These are phyloP conservation scores for Cataglyphis livida DNA, from an alignment of 2,888 invertebrate genomes.

Conservation along the genomic window DNA sequence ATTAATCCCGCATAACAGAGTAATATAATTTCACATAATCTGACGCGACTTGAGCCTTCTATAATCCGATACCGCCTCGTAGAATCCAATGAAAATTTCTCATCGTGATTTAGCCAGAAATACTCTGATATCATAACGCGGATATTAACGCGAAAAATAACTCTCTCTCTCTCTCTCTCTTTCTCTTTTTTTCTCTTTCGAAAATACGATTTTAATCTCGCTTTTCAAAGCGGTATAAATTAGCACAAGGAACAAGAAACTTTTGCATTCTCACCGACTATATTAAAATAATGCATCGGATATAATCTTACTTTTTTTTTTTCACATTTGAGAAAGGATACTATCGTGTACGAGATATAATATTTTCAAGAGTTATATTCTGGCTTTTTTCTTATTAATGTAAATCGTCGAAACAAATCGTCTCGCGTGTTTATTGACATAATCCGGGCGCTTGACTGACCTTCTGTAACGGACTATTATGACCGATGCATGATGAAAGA, in stretches of 20 bases:
- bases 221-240: slow-evolving; percentile 23
- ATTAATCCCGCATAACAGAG: slow-evolving; percentile 62
- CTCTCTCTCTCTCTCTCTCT: background rate
- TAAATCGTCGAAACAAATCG: background rate
- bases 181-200: background rate
- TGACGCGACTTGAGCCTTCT: slow-evolving; percentile 52
- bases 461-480: slow-evolving; percentile 16
- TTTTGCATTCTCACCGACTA: background rate
- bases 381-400: background rate
- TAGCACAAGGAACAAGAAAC: slow-evolving; percentile 10
- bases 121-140: slow-evolving; percentile 31
- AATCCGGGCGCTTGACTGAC: slow-evolving; percentile 23
- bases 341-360: background rate
- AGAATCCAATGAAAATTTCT: slow-evolving; percentile 38
- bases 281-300: slow-evolving; percentile 1
- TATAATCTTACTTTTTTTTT: background rate
- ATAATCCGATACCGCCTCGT: slow-evolving; percentile 59
- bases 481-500: slow-evolving; percentile 36
- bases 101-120: slow-evolving; percentile 29
- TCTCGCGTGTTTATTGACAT: slow-evolving; percentile 25
- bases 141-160: slow-evolving; percentile 40
- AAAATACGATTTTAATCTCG: slow-evolving; percentile 36
- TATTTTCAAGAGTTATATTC: background rate
- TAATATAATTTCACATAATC: slow-evolving; percentile 69
- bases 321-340: background rate